These are phyloP conservation scores for Sebastes fasciatus DNA, from an alignment of 2,113 vertebrate genomes.

Conservation along the genomic window DNA sequence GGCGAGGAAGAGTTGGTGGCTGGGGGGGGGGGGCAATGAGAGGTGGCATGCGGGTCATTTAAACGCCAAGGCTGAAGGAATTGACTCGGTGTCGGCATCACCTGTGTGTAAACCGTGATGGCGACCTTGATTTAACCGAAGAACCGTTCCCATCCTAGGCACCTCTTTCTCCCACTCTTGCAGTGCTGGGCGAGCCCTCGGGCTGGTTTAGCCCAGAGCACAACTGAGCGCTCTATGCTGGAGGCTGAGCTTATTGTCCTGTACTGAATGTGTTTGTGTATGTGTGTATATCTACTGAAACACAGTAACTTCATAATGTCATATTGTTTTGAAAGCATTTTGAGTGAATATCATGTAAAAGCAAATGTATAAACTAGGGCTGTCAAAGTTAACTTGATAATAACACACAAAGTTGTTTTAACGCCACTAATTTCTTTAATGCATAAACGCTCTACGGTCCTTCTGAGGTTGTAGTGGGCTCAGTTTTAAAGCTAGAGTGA, in stretches of 20 bases:
- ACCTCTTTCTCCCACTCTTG: slow-evolving; percentile 35
- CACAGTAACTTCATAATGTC: not conserved
- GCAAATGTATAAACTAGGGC: slow-evolving; percentile 8
- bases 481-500: no score
- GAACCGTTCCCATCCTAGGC: slow-evolving; percentile 68
- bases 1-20: slow-evolving; percentile 43
- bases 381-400: no score
- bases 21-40: slow-evolving; percentile 35
- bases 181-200: slow-evolving; percentile 19
- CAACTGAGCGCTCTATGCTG: slow-evolving; percentile 18
- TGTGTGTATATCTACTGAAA: slow-evolving; percentile 5
- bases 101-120: slow-evolving; percentile 67
- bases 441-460: no score
- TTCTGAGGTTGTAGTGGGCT: no score
- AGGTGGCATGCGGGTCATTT: slow-evolving; percentile 88
- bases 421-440: no score
- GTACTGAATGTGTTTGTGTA: slow-evolving; percentile 14
- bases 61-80: slow-evolving; percentile 90
- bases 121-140: slow-evolving; percentile 68
- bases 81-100: slow-evolving; percentile 76
- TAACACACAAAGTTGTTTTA: no score
- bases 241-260: slow-evolving; percentile 33
- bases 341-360: not conserved
- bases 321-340: slow-evolving; percentile 19
- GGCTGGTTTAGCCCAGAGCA: slow-evolving; percentile 44